Conservation (phyloP, 2,113 vertebrate species). For the Epinephelus cyanopodus region DNA sequence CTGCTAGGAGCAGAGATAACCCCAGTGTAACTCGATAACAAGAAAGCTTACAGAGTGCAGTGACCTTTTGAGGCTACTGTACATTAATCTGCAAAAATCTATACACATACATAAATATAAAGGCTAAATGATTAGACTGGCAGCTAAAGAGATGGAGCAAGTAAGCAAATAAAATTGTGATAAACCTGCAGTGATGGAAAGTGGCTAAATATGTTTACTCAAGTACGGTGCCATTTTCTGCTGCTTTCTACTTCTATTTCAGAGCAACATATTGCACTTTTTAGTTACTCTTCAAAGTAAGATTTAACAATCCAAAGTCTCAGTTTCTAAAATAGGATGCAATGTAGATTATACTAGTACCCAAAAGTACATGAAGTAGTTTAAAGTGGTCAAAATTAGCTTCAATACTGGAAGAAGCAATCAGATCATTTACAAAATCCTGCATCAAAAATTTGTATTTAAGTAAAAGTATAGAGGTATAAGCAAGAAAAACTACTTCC, state of each 20-base stretch:
- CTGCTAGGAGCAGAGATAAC: neutral
- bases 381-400: neutral
- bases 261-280: neutral
- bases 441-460: neutral
- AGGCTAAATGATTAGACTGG: neutral
- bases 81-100: slow-evolving; percentile 4
- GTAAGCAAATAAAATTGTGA: neutral
- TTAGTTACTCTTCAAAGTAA: neutral
- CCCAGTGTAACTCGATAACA: slow-evolving; percentile 5
- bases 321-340: neutral
- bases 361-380: neutral
- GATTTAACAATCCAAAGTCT: neutral
- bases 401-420: neutral
- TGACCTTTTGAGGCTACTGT: neutral
- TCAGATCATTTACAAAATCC: neutral
- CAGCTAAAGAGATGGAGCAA: neutral
- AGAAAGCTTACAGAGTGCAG: neutral
- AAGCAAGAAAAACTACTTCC: neutral
- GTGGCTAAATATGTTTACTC: neutral
- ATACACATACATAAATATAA: neutral
- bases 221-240: neutral
- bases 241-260: neutral
- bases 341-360: neutral
- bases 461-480: neutral
- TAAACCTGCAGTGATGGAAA: neutral